Evolutionary conservation across 2,797 vertebrate species (phyloP).

Genomic region (Rhincodon typus): DNA sequence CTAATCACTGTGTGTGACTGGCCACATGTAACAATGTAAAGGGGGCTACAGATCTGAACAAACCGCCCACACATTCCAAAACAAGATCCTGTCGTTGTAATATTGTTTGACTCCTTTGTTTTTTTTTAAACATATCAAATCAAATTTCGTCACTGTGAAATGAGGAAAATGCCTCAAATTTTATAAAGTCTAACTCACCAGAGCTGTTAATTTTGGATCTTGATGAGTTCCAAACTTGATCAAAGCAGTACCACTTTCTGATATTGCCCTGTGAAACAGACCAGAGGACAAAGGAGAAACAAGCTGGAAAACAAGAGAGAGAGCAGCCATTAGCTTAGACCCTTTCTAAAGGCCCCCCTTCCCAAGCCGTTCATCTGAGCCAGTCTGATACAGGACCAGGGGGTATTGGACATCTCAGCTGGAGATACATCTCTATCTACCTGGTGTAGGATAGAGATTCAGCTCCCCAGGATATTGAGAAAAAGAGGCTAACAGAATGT

Average conservation of each 20-base stretch:
- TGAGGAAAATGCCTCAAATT: too few relatives aligned
- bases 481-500: not conserved
- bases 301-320: constrained; percentile 51
- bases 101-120: not conserved
- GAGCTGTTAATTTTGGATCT: not conserved
- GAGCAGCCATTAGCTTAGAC: not conserved
- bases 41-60: too few relatives aligned
- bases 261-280: constrained; percentile 75
- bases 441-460: too few relatives aligned
- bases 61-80: too few relatives aligned
- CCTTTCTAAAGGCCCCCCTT: not conserved
- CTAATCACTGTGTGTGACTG: not conserved
- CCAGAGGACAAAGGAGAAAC: constrained; percentile 66
- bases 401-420: not conserved
- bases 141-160: not conserved
- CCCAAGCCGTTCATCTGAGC: not conserved
- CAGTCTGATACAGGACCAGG: not conserved
- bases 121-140: not conserved
- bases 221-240: not conserved
- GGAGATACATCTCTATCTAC: not conserved
- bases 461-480: not conserved
- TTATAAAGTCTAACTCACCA: not conserved
- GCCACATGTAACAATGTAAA: not conserved
- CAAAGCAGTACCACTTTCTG: constrained; percentile 66
- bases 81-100: not conserved